A percentile compares a stretch with the other conserved stretches of the same genome.
These are phyloP conservation scores for Nycticebus coucang DNA, from an alignment of 2,113 vertebrate genomes.

Conservation along the genomic window DNA sequence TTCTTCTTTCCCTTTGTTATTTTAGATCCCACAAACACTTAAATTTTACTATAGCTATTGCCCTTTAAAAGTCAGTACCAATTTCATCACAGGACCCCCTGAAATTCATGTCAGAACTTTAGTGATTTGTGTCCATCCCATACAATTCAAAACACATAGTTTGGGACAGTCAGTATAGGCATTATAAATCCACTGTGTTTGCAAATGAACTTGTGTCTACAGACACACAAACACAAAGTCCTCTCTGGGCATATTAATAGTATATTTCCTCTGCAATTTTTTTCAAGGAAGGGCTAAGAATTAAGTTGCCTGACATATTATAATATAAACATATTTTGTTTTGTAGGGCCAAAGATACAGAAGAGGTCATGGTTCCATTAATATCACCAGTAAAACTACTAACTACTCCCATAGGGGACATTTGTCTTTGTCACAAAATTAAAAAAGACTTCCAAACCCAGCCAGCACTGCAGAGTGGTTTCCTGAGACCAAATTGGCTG, in stretches of 20 bases:
- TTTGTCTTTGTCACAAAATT: conserved; percentile 87
- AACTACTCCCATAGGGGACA: conserved; percentile 82
- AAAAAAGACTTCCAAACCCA: conserved; percentile 85
- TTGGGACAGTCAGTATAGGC: conserved; percentile 83
- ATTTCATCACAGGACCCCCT: background rate
- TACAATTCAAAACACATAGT: conserved; percentile 22
- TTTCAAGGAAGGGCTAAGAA: conserved; percentile 87
- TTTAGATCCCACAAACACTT: background rate
- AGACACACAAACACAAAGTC: conserved; percentile 83
- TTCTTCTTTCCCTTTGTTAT: background rate
- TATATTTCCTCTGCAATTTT: conserved; percentile 89
- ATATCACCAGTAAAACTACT: conserved; percentile 83
- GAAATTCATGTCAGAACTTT: background rate
- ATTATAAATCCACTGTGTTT: conserved; percentile 85
- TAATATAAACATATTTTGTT: conserved; percentile 84
- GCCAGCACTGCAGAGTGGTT: conserved; percentile 86
- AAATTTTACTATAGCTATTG: background rate
- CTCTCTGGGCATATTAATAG: conserved; percentile 88
- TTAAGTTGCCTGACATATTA: conserved; percentile 78
- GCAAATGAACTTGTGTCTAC: conserved; percentile 87
- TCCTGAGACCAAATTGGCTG: conserved; percentile 86
- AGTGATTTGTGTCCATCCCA: background rate
- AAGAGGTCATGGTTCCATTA: conserved; percentile 83
- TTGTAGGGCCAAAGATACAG: conserved; percentile 78
- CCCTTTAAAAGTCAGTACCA: conserved; percentile 26